These are phyloP conservation scores for Polypedilum pembai DNA, from an alignment of 1,140 invertebrate genomes.

Conservation along the genomic window DNA sequence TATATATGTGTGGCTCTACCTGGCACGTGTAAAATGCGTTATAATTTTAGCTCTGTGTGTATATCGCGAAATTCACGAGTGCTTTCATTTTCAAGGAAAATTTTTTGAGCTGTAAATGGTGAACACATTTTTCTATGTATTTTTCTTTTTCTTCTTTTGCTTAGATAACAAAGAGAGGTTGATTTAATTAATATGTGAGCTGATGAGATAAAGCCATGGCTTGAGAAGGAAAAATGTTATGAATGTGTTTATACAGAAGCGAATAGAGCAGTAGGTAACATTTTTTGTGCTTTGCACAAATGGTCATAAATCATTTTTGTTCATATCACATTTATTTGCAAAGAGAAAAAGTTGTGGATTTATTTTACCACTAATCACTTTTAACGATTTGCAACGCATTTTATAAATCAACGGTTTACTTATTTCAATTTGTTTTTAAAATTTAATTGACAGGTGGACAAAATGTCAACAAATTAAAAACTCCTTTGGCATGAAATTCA, in stretches of 20 bases:
- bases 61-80: constrained; percentile 3
- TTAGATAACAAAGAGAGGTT: not conserved
- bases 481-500: no score
- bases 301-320: constrained; percentile 9
- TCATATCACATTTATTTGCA: constrained; percentile 10
- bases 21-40: not conserved
- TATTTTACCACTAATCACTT: no score
- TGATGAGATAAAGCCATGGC: not conserved
- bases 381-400: no score
- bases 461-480: no score
- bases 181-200: constrained; percentile 27
- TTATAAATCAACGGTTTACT: no score
- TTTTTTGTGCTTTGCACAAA: not conserved
- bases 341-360: not conserved
- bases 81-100: not conserved
- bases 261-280: not conserved
- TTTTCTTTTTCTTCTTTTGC: no score
- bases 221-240: no score
- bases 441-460: no score
- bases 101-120: not conserved
- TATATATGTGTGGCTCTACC: not conserved
- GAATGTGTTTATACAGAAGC: no score
- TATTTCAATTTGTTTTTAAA: no score
- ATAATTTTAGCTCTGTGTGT: not conserved
- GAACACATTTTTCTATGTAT: not conserved